Evolutionary conservation across 2,888 invertebrate genomes (phyloP).

Genomic region (Sphaerophoria rueppellii): DNA sequence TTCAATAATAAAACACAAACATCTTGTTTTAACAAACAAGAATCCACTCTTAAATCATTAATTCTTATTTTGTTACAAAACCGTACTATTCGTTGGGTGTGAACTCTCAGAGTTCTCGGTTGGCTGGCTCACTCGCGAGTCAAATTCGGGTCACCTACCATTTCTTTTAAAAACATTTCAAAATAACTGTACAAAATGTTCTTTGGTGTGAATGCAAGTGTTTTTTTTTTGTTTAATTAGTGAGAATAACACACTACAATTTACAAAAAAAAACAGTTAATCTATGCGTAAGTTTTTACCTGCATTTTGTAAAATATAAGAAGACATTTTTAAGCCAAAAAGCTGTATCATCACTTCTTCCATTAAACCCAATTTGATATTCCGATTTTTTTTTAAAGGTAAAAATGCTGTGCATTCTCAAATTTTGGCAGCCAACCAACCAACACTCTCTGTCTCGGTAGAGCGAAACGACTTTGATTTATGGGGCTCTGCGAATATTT

Average conservation of each 20-base stretch:
- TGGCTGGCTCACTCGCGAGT: background rate
- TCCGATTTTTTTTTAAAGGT: slow-evolving; percentile 42
- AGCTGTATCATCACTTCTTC: slow-evolving; percentile 19
- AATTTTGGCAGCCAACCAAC: background rate
- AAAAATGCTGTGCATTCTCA: slow-evolving; percentile 1
- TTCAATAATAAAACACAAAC: too few species aligned
- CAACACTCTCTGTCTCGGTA: background rate
- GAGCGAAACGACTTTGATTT: slow-evolving; percentile 53
- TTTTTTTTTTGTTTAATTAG: background rate
- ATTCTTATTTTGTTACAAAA: background rate
- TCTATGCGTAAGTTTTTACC: background rate
- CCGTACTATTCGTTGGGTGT: background rate
- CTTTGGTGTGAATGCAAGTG: slow-evolving; percentile 16
- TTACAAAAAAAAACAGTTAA: background rate
- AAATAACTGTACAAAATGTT: background rate
- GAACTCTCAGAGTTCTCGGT: slow-evolving; percentile 36
- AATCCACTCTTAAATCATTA: slow-evolving; percentile 20
- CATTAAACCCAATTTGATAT: slow-evolving; percentile 32
- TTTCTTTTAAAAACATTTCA: slow-evolving; percentile 35
- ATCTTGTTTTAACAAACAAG: too few species aligned
- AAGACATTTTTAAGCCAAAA: background rate
- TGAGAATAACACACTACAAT: too few species aligned
- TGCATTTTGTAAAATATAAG: slow-evolving; percentile 23
- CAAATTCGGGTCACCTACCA: background rate
- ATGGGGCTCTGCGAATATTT: slow-evolving; percentile 36